Evolutionary conservation across 1,140 invertebrate species (phyloP).

Genomic region (Aphelinus atriplicis): DNA sequence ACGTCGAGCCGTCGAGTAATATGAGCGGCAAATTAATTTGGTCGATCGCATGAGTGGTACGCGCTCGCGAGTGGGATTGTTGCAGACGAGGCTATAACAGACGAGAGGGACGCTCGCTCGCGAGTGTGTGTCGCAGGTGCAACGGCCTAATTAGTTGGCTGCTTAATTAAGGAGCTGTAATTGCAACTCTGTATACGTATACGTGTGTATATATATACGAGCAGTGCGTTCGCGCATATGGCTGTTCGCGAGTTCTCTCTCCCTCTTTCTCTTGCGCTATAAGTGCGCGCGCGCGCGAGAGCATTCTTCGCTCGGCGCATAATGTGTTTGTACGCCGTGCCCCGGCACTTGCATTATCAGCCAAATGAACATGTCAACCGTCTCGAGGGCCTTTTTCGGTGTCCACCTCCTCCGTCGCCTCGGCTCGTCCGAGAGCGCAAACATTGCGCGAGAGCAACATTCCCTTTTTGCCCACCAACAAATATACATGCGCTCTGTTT

Average conservation of each 20-base stretch:
- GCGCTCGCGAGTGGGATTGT: slow-evolving; percentile 9
- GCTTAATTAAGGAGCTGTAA: slow-evolving; percentile 33
- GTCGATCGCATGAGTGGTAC: not conserved
- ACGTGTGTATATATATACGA: no score
- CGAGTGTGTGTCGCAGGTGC: slow-evolving; percentile 20
- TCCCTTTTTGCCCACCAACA: no score
- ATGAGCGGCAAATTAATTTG: no score
- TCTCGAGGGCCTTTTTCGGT: no score
- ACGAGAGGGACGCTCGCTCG: not conserved
- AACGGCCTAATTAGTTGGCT: slow-evolving; percentile 36
- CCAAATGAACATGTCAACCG: not conserved
- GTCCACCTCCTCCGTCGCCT: no score
- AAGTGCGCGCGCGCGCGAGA: not conserved
- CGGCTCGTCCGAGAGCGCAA: no score
- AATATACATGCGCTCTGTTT: no score
- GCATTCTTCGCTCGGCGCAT: not conserved
- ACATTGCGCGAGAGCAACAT: not conserved
- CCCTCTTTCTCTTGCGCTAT: no score
- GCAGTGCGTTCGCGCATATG: no score
- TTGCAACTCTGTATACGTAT: not conserved
- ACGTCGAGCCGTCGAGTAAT: no score
- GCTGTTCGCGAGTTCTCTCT: no score
- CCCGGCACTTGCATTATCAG: not conserved
- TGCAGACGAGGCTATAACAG: not conserved
- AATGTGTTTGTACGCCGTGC: not conserved